These are phyloP conservation scores for Hirtodrosophila histrioides DNA, from an alignment of 2,888 invertebrate species.

Conservation along the genomic window DNA sequence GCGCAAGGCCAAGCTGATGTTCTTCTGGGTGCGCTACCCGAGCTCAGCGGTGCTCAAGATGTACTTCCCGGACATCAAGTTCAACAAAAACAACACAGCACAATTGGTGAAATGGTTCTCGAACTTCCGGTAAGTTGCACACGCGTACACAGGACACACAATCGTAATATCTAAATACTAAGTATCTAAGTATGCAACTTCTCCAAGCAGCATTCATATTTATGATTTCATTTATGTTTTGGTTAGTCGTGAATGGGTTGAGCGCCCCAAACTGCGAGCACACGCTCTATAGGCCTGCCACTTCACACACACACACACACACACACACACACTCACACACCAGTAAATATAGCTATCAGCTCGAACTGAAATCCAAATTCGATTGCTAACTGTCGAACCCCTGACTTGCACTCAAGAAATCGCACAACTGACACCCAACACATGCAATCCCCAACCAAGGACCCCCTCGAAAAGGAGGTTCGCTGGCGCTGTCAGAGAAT, in stretches of 20 bases:
- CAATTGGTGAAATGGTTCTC: slow-evolving; percentile 99
- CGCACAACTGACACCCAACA: slow-evolving; percentile 49
- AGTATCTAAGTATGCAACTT: slow-evolving; percentile 19
- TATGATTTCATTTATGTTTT: slow-evolving; percentile 56
- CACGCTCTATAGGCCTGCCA: slow-evolving; percentile 18
- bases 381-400: slow-evolving; percentile 67
- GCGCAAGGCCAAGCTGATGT: slow-evolving; percentile 99
- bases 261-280: neutral
- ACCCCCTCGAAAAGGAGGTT: slow-evolving; percentile 2
- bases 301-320: slow-evolving; percentile 8
- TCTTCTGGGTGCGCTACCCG: slow-evolving; percentile 99
- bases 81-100: slow-evolving; percentile 99
- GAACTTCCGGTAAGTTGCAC: slow-evolving; percentile 96
- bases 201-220: slow-evolving; percentile 74
- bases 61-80: slow-evolving; percentile 99
- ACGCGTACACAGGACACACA: slow-evolving; percentile 3
- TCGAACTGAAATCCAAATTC: slow-evolving; percentile 32
- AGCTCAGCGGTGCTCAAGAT: slow-evolving; percentile 99
- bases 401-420: slow-evolving; percentile 74
- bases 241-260: slow-evolving; percentile 5
- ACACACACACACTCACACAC: slow-evolving; percentile 26
- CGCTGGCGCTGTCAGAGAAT: slow-evolving; percentile 60
- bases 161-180: neutral
- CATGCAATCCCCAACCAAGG: slow-evolving; percentile 56
- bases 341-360: no score